Conservation (phyloP, 2,797 vertebrate species). For the Fringilla coelebs region DNA sequence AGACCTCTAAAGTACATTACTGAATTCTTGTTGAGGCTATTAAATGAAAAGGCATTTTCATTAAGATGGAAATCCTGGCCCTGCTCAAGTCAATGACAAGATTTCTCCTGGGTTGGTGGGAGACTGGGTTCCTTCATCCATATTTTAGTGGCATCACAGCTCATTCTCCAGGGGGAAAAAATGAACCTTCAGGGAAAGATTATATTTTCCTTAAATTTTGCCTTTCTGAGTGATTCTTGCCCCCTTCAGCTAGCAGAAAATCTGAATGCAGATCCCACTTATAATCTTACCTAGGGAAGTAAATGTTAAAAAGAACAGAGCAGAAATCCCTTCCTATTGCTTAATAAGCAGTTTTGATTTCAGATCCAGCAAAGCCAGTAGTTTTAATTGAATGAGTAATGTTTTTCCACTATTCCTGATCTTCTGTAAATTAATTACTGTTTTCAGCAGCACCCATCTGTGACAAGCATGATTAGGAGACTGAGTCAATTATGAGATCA, state of each 20-base stretch:
- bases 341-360: not conserved
- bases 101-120: not conserved
- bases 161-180: not conserved
- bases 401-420: conserved; percentile 5
- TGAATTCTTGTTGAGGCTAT: not conserved
- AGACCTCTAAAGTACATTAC: not conserved
- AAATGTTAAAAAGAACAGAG: not conserved
- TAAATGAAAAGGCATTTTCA: not conserved
- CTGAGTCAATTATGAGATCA: conserved; percentile 43
- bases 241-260: not conserved
- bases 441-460: conserved; percentile 57
- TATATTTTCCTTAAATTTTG: not conserved
- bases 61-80: not conserved
- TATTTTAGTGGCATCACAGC: not conserved
- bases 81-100: not conserved
- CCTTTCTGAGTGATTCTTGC: not conserved
- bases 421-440: conserved; percentile 32
- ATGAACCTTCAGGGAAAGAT: not conserved
- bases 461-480: not conserved
- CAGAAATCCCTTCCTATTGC: not conserved
- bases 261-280: not conserved
- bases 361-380: not conserved
- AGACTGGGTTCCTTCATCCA: not conserved
- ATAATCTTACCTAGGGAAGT: not conserved
- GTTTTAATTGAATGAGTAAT: conserved; percentile 32